Evolutionary conservation across 2,888 invertebrate genomes (phyloP), one percentile per base, ranked within the genome.

Genomic region (Pristionchus entomophagus): DNA sequence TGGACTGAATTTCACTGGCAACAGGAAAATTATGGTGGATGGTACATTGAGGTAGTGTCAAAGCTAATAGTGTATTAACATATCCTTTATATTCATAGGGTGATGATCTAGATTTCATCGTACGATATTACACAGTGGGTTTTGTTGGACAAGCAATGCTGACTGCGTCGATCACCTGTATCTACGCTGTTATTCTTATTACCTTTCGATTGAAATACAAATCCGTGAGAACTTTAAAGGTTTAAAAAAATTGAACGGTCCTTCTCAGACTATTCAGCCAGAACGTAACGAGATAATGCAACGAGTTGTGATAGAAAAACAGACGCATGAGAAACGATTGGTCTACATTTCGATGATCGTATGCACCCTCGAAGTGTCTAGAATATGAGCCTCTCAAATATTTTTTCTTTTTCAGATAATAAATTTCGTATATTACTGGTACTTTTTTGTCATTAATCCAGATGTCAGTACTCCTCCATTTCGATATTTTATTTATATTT

Each of bases 11-110:
- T 49, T 1, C 26, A 56, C 17, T 82, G 82, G 82, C n/a, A 29
- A 6, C 56, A 56, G 41, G 59, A 82, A 41, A 35, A 32, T 26
- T n/a, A n/a, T n/a, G 41, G 59, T 26, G 82, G 59, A 8, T 82
- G 59, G 38, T 82, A 82, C 26, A 82, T 82, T 59, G 59, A 82
- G 41, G 82, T 82, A n/a, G n/a, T n/a, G n/a, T n/a, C n/a, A n/a
- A n/a, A n/a, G n/a, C n/a, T n/a, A n/a, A n/a, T n/a, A n/a, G n/a
- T n/a, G n/a, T n/a, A n/a, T n/a, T n/a, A n/a, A n/a, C n/a, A n/a
- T n/a, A n/a, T n/a, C n/a, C n/a, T n/a, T n/a, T 35, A n/a, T n/a
- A n/a, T 35, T 35, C 35, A 19, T 19, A 65, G 65, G 32, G 32
- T 19, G 65, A 35, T 5, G 65, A 65, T 65, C 65, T 35, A 29